A percentile compares a stretch with the other conserved stretches of the same genome.
Conservation (phyloP, 2,113 vertebrate species). For the Psammodynastes pulverulentus region DNA sequence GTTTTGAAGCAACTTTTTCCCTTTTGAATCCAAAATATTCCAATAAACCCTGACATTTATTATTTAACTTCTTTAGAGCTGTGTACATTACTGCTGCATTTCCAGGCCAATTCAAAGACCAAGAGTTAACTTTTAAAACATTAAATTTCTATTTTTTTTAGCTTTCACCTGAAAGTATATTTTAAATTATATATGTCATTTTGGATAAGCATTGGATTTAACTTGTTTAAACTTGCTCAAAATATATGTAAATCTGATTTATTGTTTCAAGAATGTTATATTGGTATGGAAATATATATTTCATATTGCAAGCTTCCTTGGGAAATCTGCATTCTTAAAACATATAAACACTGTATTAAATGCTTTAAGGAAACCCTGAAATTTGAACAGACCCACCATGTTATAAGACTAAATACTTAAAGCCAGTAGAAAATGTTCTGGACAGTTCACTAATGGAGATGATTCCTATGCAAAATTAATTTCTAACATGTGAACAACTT, state of each 20-base stretch:
- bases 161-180: background rate
- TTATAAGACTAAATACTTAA: background rate
- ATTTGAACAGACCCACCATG: background rate
- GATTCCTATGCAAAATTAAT: background rate
- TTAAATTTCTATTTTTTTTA: background rate
- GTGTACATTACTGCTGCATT: background rate
- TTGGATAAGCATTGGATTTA: background rate
- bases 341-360: background rate
- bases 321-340: background rate
- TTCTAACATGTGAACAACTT: background rate
- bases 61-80: background rate
- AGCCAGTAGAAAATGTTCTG: background rate
- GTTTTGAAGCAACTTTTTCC: background rate
- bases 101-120: background rate
- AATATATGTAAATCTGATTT: background rate
- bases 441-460: background rate
- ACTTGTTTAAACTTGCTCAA: background rate
- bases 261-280: background rate
- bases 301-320: background rate
- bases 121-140: background rate
- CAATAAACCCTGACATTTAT: background rate
- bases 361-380: background rate
- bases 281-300: background rate
- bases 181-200: background rate
- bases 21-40: background rate